Percentiles rank a stretch among this genome's conserved stretches.
phyloP scores from a whole-genome alignment of 1,140 invertebrate genomes.

The Pantala flavescens region DNA sequence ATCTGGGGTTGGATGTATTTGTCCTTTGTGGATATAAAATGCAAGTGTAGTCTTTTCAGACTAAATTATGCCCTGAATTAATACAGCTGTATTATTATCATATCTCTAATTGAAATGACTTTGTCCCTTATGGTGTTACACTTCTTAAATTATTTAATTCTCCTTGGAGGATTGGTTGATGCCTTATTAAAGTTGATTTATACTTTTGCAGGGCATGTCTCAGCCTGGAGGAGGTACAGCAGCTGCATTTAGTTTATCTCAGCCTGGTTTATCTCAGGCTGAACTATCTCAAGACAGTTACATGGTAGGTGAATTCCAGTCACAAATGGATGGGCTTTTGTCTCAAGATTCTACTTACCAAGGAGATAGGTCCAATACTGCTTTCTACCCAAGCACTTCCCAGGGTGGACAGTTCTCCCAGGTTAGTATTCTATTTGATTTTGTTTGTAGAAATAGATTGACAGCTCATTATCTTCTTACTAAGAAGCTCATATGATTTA shows the following conservation, averaged over 20 bases:
- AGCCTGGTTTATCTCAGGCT: slow-evolving; percentile 60
- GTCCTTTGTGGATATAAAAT: too few species aligned
- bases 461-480: too few species aligned
- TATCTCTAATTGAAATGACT: too few species aligned
- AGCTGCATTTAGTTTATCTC: slow-evolving; percentile 45
- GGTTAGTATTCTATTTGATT: slow-evolving; percentile 22
- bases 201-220: slow-evolving; percentile 49
- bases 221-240: slow-evolving; percentile 41
- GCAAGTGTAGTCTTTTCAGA: too few species aligned
- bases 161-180: too few species aligned
- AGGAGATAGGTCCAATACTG: slow-evolving; percentile 46
- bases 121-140: too few species aligned
- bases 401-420: slow-evolving; percentile 47
- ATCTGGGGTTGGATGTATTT: too few species aligned
- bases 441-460: not conserved
- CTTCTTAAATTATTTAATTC: too few species aligned
- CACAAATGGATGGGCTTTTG: slow-evolving; percentile 85
- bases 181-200: too few species aligned
- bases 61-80: too few species aligned
- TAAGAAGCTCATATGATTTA: too few species aligned
- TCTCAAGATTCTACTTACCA: slow-evolving; percentile 93
- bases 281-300: slow-evolving; percentile 81
- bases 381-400: slow-evolving; percentile 48
- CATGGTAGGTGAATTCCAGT: slow-evolving; percentile 76
- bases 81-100: too few species aligned